Evolutionary conservation across 2,797 vertebrate genomes (phyloP).

Genomic region (Rhinella marina): DNA sequence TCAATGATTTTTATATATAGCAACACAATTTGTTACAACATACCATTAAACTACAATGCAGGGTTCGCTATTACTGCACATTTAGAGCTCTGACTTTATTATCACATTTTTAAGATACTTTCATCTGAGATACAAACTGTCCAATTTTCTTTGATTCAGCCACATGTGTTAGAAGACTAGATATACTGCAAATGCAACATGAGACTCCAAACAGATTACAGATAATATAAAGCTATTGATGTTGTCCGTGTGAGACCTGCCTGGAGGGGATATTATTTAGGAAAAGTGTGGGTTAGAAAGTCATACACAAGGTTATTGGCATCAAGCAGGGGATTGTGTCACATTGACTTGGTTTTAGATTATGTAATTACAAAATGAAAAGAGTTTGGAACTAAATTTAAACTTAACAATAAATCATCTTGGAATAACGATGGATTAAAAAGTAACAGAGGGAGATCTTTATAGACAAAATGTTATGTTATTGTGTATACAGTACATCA

Average conservation of each 20-base stretch:
- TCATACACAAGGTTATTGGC: conserved; percentile 19
- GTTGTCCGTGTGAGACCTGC: background rate
- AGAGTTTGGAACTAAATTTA: background rate
- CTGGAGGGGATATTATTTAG: conserved; percentile 12
- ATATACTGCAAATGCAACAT: conserved; percentile 10
- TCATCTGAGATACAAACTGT: background rate
- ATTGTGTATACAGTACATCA: no score
- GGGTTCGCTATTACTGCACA: no score
- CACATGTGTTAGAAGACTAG: background rate
- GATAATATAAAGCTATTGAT: conserved; percentile 30
- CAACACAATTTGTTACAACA: no score
- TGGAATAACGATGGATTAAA: background rate
- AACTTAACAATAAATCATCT: background rate
- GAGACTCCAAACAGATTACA: background rate
- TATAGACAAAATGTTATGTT: background rate
- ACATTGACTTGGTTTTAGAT: background rate
- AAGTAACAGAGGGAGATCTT: background rate
- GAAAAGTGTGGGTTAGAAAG: conserved; percentile 15
- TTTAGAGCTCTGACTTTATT: background rate
- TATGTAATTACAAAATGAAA: background rate
- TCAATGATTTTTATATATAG: no score
- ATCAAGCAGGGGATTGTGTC: conserved; percentile 7
- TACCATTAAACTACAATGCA: no score
- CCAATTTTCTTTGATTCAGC: background rate
- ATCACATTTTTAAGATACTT: background rate